phyloP scores from a whole-genome alignment of 2,113 vertebrate genomes.

The Tragelaphus imberbis region DNA sequence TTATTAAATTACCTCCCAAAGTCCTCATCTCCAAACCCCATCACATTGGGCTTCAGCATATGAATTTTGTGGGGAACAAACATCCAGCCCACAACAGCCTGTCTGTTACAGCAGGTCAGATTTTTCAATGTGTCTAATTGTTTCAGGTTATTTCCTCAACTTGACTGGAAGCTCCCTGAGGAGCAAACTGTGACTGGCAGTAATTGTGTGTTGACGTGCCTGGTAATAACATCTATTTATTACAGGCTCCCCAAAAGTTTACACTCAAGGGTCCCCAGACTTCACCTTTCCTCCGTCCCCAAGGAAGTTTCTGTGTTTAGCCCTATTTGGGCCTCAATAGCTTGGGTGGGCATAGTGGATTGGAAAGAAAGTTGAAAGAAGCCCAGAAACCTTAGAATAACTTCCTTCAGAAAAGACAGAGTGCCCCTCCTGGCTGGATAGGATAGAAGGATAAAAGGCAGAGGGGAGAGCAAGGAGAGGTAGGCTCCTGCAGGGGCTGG shows the following conservation, averaged over 20 bases:
- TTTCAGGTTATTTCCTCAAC: neutral
- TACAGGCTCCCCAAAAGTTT: neutral
- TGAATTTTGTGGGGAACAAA: neutral
- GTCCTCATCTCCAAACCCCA: neutral
- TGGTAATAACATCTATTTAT: neutral
- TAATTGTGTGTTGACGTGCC: neutral
- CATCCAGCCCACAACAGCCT: neutral
- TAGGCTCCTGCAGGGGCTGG: too few species aligned
- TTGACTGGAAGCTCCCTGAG: neutral
- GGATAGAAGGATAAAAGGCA: neutral
- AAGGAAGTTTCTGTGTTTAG: neutral
- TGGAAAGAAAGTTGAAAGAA: neutral
- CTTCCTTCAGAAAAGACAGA: neutral
- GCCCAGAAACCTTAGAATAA: neutral
- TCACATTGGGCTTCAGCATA: neutral
- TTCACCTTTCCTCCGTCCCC: neutral
- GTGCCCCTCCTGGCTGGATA: neutral
- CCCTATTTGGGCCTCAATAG: neutral
- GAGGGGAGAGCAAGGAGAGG: neutral
- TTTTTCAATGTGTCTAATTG: neutral
- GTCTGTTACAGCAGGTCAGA: neutral
- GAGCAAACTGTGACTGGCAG: neutral
- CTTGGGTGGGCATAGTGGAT: neutral
- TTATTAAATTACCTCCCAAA: neutral
- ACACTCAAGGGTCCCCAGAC: neutral